Base-by-base conservation (phyloP, 30 jellyfish, hydroid and myxozoan genomes). In the Cassiopea xamachana region DNA sequence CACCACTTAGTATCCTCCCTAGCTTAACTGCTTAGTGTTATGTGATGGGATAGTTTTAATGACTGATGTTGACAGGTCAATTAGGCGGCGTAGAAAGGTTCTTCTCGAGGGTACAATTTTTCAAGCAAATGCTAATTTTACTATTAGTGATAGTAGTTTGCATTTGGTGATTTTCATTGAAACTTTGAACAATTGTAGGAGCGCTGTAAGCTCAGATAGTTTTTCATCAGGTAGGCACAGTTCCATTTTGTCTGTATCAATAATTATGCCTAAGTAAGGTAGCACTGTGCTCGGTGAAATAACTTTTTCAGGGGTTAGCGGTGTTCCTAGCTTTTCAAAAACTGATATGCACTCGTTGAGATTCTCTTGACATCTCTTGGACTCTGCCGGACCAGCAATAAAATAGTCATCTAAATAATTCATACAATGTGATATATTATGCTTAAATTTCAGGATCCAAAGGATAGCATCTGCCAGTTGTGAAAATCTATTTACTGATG, bases 131-230 rank as follows among this genome's bases (percentile, higher is more conserved):
- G 86, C 51, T 17, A 84, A 50, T 43, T 19, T 48, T 7, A 86
- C 92, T 45, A 84, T 71, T 47, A 84, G 48, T 6, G 92, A 84
- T 17, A 84, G 59, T 6, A 84, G 60, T 17, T 84, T 87, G 18
- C 86, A 87, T 61, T 84, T 84, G n/a, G 78, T 4, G 46, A 73
- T 44, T 19, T 50, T 69, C 50, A 51, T 72, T 46, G 12, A 44
- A 1, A 18, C 47, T 13, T 18, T 2, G 84, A 46, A 82, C 50
- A 13, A 44, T 1, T 46, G 51, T 4, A 82, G 44, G 18, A 17
- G 50, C 17, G n/a, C 39, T 1, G 3, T 43, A 8, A 82, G 55
- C 2, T 15, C 70, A 7, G 58, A 1, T 15, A 59, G 19, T 69
- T 82, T 82, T 46, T 82, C 82, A 4, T 10, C 62, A 10, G 93